Evolutionary conservation across 2,888 invertebrate species (phyloP).

Genomic region (Alsophila aescularia): DNA sequence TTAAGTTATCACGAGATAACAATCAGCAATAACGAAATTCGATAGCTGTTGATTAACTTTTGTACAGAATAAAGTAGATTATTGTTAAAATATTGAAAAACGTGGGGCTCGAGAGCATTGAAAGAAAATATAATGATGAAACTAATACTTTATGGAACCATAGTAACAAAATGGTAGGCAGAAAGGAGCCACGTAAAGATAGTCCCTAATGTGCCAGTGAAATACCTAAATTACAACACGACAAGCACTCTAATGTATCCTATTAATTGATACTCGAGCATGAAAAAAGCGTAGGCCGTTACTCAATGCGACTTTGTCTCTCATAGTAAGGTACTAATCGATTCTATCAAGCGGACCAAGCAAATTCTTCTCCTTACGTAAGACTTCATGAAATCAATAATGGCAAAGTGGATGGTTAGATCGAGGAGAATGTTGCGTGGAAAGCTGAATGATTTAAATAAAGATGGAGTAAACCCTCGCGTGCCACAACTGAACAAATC

Average conservation of each 20-base stretch:
- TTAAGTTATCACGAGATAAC: slow-evolving; percentile 38
- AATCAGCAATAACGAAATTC: slow-evolving; percentile 22
- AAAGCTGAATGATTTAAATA: slow-evolving; percentile 18
- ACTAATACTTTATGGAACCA: too few species aligned
- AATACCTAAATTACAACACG: too few species aligned
- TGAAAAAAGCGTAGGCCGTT: too few species aligned
- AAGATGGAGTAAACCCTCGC: slow-evolving; percentile 49
- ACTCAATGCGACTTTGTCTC: too few species aligned
- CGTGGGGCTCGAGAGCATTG: too few species aligned
- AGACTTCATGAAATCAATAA: slow-evolving; percentile 6
- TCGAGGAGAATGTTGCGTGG: slow-evolving; percentile 53
- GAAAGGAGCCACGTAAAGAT: too few species aligned
- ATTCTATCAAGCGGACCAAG: neutral
- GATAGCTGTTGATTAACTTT: slow-evolving; percentile 15
- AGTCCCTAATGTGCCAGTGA: too few species aligned
- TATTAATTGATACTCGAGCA: too few species aligned
- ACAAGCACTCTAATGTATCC: too few species aligned
- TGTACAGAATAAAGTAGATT: neutral
- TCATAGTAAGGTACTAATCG: too few species aligned
- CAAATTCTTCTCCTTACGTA: neutral
- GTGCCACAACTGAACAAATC: slow-evolving; percentile 59
- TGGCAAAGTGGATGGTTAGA: slow-evolving; percentile 38
- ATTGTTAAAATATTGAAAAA: neutral
- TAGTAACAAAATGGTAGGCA: too few species aligned
- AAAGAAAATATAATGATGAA: too few species aligned